Conservation (phyloP, 2,888 invertebrate genomes). For the Omphaloscelis lunosa region DNA sequence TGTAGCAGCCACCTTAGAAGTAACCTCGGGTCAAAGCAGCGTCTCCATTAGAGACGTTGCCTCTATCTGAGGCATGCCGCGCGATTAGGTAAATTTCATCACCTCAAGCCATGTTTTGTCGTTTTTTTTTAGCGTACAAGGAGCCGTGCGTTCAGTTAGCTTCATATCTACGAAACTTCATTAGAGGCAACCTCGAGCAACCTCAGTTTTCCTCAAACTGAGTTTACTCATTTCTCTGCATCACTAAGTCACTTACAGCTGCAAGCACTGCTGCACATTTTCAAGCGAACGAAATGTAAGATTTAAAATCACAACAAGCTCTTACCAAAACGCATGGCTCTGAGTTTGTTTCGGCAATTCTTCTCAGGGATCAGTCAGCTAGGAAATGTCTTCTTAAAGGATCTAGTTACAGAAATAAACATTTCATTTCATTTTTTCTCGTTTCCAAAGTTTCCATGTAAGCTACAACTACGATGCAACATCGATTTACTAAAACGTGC, state of each 20-base stretch:
- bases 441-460: not conserved
- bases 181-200: not conserved
- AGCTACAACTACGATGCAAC: constrained; percentile 3
- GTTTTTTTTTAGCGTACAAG: not conserved
- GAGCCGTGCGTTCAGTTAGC: not conserved
- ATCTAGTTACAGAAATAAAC: not conserved
- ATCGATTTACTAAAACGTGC: constrained; percentile 25
- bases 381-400: too few species aligned
- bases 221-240: not conserved
- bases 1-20: not conserved
- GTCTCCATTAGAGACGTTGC: not conserved
- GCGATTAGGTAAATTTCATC: not conserved
- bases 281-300: not conserved
- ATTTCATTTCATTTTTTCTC: not conserved
- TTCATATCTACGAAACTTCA: not conserved
- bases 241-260: not conserved
- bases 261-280: not conserved
- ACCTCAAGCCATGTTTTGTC: not conserved
- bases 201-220: not conserved
- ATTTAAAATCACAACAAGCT: not conserved
- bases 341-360: not conserved
- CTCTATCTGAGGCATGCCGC: not conserved
- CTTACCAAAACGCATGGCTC: not conserved
- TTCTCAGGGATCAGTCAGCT: not conserved
- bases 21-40: not conserved